Evolutionary conservation across 2,797 vertebrate species (phyloP).

Genomic region (Holocentrus rufus): DNA sequence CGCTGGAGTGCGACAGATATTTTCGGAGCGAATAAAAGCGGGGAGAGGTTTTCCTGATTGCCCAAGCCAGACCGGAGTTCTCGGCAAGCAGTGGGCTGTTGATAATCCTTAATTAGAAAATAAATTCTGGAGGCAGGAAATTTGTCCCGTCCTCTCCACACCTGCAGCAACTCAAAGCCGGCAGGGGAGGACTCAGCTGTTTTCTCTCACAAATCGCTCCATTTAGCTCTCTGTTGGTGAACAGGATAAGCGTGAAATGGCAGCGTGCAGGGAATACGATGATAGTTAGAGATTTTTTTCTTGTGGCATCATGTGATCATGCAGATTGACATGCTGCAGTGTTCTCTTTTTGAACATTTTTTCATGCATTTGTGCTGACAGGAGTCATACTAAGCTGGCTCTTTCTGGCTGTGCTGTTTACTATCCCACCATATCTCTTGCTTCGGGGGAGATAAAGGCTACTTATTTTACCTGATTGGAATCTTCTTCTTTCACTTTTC

Average conservation of each 20-base stretch:
- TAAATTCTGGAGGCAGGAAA: constrained; percentile 72
- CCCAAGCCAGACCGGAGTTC: constrained; percentile 58
- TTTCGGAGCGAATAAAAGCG: constrained; percentile 49
- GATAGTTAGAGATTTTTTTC: constrained; percentile 6
- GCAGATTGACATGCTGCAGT: constrained; percentile 30
- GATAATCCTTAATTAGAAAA: constrained; percentile 83
- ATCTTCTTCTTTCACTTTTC: constrained; percentile 31
- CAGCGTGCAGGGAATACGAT: constrained; percentile 22
- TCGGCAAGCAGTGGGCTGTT: constrained; percentile 73
- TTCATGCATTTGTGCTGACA: not conserved
- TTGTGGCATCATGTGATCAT: constrained; percentile 8
- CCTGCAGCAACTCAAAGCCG: constrained; percentile 65
- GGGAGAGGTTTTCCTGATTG: constrained; percentile 61
- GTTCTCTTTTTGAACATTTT: not conserved
- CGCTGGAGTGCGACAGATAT: constrained; percentile 56
- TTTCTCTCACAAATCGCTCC: constrained; percentile 59
- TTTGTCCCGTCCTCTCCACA: constrained; percentile 64
- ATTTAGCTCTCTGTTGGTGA: constrained; percentile 64
- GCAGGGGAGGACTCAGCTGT: constrained; percentile 65
- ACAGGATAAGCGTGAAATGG: constrained; percentile 57
- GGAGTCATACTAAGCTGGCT: not conserved
- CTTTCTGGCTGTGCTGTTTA: constrained; percentile 1
- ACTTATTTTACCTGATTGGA: constrained; percentile 29
- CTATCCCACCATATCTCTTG: not conserved
- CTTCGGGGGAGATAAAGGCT: constrained; percentile 12